A percentile compares a stretch with the other conserved stretches of the same genome.
phyloP scores from a whole-genome alignment of 2,113 vertebrate species.

The Perca flavescens region DNA sequence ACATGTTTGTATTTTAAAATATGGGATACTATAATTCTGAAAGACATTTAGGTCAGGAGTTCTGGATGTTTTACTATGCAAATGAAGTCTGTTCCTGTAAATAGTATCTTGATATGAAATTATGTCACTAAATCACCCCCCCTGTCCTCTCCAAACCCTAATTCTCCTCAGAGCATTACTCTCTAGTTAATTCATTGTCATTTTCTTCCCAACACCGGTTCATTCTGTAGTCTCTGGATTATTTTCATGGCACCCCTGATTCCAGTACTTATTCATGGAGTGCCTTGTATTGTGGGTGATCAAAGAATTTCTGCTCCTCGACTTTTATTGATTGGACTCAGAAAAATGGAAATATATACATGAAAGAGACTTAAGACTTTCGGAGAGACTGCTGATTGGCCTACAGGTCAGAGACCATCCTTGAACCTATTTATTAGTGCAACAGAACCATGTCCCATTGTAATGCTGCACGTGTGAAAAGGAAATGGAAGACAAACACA shows the following conservation, averaged over 20 bases:
- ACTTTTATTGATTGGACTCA: neutral
- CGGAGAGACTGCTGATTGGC: too few relatives aligned
- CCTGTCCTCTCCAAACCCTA: neutral
- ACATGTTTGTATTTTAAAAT: too few relatives aligned
- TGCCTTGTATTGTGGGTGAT: neutral
- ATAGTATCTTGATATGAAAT: neutral
- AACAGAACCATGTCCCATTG: neutral
- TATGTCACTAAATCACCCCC: neutral
- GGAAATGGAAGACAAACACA: slow-evolving; percentile 5
- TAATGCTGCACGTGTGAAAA: neutral
- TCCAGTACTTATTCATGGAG: too few relatives aligned
- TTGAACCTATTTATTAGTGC: neutral
- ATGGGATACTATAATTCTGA: too few relatives aligned
- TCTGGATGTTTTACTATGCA: neutral
- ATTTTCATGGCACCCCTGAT: neutral
- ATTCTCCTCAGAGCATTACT: neutral
- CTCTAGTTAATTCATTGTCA: neutral
- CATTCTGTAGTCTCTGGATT: neutral
- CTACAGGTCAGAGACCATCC: too few relatives aligned
- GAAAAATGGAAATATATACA: neutral
- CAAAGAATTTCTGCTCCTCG: too few relatives aligned
- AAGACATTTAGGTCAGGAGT: too few relatives aligned
- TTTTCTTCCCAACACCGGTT: neutral
- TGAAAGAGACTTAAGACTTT: neutral
- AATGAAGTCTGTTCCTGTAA: neutral